phyloP scores from a whole-genome alignment of 2,888 invertebrate species.

The Coelogynopora nodosa region DNA sequence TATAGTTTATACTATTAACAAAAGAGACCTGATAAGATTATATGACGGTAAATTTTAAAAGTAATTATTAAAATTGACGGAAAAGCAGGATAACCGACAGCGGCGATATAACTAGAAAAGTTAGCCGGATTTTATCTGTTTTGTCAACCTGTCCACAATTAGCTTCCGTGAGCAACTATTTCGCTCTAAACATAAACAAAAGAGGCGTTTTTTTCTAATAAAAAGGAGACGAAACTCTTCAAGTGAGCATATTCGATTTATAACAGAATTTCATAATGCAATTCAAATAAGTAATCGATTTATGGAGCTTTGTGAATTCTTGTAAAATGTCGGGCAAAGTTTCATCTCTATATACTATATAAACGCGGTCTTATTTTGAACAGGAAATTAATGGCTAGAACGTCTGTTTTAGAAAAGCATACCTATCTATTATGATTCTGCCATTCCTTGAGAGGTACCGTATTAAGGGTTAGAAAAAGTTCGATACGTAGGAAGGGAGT shows the following conservation, averaged over 20 bases:
- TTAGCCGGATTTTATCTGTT: not conserved
- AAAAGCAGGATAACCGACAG: too few relatives aligned
- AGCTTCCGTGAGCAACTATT: constrained; percentile 22
- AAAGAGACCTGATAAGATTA: too few relatives aligned
- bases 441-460: too few relatives aligned
- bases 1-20: too few relatives aligned
- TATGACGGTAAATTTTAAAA: too few relatives aligned
- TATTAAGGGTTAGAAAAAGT: too few relatives aligned
- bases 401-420: too few relatives aligned
- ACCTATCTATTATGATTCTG: too few relatives aligned
- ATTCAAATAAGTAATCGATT: not conserved
- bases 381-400: not conserved
- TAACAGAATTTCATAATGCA: not conserved
- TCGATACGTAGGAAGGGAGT: too few relatives aligned
- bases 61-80: too few relatives aligned
- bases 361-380: not conserved
- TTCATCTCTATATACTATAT: not conserved
- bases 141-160: not conserved
- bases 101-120: not conserved
- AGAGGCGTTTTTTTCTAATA: not conserved
- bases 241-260: constrained; percentile 3
- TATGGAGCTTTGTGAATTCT: not conserved
- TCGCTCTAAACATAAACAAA: not conserved
- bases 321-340: not conserved
- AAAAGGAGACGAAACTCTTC: not conserved